Evolutionary conservation across 2,797 vertebrate genomes (phyloP).

Genomic region (Falco novaeseelandiae): DNA sequence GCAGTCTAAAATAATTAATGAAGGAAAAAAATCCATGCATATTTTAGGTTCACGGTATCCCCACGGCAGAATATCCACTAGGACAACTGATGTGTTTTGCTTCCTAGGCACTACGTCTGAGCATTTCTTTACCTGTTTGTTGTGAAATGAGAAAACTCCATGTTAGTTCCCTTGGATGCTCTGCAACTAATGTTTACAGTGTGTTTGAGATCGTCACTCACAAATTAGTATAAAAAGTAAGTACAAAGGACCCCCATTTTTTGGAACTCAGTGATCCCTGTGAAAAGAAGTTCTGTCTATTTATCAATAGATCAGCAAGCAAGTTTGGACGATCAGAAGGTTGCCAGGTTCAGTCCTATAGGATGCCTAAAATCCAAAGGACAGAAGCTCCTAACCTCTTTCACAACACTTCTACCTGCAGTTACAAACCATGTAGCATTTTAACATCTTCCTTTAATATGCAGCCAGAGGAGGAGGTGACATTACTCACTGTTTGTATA

Average conservation of each 20-base stretch:
- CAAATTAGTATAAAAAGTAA: neutral
- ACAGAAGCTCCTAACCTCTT: neutral
- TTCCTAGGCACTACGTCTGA: neutral
- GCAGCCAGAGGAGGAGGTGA: neutral
- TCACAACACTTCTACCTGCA: neutral
- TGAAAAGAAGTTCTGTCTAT: neutral
- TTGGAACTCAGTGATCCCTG: neutral
- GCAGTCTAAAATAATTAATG: neutral
- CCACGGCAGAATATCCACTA: neutral
- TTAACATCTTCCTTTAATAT: neutral
- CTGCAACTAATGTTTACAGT: neutral
- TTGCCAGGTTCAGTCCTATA: neutral
- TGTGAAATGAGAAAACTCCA: neutral
- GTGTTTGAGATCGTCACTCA: neutral
- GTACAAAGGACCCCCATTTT: neutral
- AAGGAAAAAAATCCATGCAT: neutral
- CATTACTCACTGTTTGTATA: neutral
- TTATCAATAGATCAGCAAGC: neutral
- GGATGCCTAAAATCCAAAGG: neutral
- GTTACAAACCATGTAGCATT: neutral
- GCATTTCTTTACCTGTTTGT: neutral
- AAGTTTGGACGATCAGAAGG: neutral
- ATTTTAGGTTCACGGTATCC: neutral
- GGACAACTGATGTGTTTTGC: neutral
- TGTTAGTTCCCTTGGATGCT: neutral